Base-by-base conservation (phyloP, 2,113 vertebrate genomes). In the Aegithalos caudatus region DNA sequence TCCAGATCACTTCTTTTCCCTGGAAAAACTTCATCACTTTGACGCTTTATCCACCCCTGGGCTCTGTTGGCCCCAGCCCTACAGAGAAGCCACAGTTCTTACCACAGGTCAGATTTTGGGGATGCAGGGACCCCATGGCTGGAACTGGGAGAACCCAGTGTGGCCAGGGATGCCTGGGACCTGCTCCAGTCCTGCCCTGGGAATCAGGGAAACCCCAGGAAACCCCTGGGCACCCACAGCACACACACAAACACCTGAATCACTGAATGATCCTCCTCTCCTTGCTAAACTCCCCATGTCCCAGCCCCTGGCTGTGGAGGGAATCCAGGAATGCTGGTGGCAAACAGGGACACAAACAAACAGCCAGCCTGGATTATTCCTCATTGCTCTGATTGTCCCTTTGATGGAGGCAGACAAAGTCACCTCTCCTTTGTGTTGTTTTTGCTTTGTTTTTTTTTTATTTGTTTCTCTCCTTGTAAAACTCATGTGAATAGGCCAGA, bases 401-500 rank as follows among this genome's bases (percentile, higher is more conserved):
- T 14, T 74, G 93, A 81, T 74, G 90, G 12, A 71, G 69, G 84
- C 82, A 69, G 72, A 33, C 81, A 88, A 51, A 92, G 94, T 79
- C 70, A 57, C 95, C 89, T 83, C 87, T 83, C 47, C 45, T 86
- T 79, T 28, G 56, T 69, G 64, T 79, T 90, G 90, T 23, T 81
- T 94, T 67, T 25, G 70, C 83, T 58, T 96, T 57, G 28, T 73
- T 93, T 91, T 40, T n/a, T n/a, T 91, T 91, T 83, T 60, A 65
- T 95, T 96, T 57, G 79, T 92, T 95, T 96, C 90, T 70, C 90
- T 13, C 44, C 70, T 85, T 62, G 60, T 37, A 50, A 96, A 95
- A 94, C 93, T 85, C 96, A 0, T 70, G 93, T 22, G 90, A 97
- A 56, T 67, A 35, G 84, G 81, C 96, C 96, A 96, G 98, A 96